Conservation (phyloP, 2,113 vertebrate species). For the Corythornis vintsioides region DNA sequence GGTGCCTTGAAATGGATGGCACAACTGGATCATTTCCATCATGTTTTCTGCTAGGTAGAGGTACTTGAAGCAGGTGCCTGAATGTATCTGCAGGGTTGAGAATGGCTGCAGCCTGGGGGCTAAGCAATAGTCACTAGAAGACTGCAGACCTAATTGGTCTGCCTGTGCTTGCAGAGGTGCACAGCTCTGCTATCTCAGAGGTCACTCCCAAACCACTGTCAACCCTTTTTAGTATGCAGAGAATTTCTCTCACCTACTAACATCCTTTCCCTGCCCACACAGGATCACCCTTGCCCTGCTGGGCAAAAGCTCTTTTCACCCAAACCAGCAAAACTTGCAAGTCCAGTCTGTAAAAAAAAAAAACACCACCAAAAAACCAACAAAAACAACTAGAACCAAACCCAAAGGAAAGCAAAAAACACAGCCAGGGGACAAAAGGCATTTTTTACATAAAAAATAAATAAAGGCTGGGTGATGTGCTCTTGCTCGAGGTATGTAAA, state of each 20-base stretch:
- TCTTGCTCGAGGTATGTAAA: not conserved
- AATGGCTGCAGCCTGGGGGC: not conserved
- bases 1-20: not conserved
- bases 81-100: not conserved
- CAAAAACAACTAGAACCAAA: not conserved
- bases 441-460: not conserved
- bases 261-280: not conserved
- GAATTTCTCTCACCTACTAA: not conserved
- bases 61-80: not conserved
- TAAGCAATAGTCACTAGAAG: not conserved
- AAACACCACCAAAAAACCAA: not conserved
- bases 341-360: not conserved
- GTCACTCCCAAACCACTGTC: not conserved
- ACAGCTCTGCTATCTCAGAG: not conserved
- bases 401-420: not conserved
- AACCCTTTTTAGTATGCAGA: not conserved
- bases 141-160: not conserved
- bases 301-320: not conserved
- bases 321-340: not conserved
- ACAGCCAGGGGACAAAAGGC: not conserved
- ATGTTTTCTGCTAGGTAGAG: not conserved
- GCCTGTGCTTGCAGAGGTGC: not conserved
- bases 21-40: not conserved
- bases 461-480: not conserved
- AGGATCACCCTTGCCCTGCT: not conserved